A percentile compares a stretch with the other conserved stretches of the same genome.
Evolutionary conservation across 1,140 invertebrate genomes (phyloP).

Genomic region (Panonychus citri): DNA sequence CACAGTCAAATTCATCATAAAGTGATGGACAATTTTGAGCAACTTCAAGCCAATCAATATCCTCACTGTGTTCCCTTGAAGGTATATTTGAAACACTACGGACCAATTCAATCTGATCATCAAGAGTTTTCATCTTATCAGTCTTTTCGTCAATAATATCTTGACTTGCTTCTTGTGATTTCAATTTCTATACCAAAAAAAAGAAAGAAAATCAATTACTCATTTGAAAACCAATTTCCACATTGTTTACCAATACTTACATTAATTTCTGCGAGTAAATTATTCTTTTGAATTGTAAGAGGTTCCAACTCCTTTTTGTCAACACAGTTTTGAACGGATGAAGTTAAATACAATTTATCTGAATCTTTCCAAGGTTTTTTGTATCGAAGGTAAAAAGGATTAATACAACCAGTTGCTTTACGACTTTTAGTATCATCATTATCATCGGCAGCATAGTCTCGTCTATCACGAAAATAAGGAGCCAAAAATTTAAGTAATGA

Average conservation of each 20-base stretch:
- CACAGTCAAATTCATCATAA: conserved; percentile 1
- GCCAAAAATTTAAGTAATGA: conserved; percentile 3
- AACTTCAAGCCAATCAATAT: conserved; percentile 7
- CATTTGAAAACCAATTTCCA: too few relatives aligned
- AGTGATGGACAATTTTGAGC: background rate
- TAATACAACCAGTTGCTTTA: background rate
- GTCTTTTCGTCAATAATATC: background rate
- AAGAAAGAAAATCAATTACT: too few relatives aligned
- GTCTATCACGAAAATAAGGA: conserved; percentile 9
- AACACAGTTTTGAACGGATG: background rate
- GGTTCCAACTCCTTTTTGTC: background rate
- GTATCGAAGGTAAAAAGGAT: background rate
- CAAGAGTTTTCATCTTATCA: background rate
- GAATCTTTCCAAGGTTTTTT: conserved; percentile 2
- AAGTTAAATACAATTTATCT: background rate
- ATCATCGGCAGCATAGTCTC: conserved; percentile 1
- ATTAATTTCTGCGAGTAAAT: background rate
- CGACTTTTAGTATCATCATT: background rate
- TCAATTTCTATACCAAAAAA: background rate
- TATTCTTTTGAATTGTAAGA: background rate
- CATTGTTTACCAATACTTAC: background rate
- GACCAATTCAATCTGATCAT: conserved; percentile 1
- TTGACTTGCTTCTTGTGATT: background rate
- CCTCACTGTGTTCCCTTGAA: background rate
- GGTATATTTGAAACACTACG: background rate